Conservation (phyloP, 2,113 vertebrate genomes). For the Rhegmatorhina hoffmannsi region DNA sequence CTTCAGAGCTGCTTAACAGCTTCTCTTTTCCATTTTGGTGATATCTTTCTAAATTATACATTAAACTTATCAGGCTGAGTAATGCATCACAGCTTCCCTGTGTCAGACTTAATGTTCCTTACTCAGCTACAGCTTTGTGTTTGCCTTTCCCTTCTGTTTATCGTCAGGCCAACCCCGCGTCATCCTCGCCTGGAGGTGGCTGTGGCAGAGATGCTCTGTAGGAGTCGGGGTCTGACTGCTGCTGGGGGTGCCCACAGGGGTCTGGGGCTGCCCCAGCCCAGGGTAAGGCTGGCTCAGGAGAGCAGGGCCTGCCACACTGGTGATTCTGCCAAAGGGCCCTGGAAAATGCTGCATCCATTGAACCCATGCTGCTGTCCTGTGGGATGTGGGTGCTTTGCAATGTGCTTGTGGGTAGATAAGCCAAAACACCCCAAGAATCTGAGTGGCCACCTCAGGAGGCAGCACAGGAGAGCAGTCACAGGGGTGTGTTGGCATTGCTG, state of each 20-base stretch:
- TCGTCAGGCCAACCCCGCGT: neutral
- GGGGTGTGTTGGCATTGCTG: neutral
- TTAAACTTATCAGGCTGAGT: conserved; percentile 74
- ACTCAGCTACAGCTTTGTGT: conserved; percentile 26
- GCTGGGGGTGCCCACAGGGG: fast-evolving
- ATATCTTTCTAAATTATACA: conserved; percentile 79
- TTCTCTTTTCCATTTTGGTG: conserved; percentile 69
- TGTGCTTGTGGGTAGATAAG: neutral
- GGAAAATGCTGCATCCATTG: fast-evolving
- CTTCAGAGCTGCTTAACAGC: conserved; percentile 70
- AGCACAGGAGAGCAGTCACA: fast-evolving
- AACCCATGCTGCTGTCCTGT: fast-evolving
- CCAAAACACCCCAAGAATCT: neutral
- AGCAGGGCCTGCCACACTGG: fast-evolving
- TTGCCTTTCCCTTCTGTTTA: conserved; percentile 43
- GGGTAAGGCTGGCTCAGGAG: neutral
- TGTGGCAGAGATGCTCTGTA: neutral
- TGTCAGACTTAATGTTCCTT: conserved; percentile 64
- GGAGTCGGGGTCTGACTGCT: neutral
- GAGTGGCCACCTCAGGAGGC: neutral
- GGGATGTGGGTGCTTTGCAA: neutral
- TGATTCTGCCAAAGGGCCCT: neutral
- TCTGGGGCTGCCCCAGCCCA: neutral
- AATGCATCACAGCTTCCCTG: conserved; percentile 68
- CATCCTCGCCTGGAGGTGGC: neutral